Base-by-base conservation (phyloP, 1,140 invertebrate genomes). In the Tetramorium parvispinum region DNA sequence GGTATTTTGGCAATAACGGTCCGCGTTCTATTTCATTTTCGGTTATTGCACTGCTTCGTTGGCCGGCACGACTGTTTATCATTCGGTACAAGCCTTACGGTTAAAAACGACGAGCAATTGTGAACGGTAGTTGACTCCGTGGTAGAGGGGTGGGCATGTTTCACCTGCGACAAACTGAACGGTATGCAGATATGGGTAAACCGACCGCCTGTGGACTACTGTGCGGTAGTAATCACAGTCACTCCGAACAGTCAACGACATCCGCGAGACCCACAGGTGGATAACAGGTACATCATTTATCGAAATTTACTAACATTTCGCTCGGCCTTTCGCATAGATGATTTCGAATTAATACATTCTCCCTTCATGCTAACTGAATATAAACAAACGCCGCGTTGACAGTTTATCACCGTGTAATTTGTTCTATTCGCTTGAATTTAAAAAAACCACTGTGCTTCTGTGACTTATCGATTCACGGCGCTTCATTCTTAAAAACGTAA, bases 221-320 rank as follows among this genome's bases (percentile, higher is more conserved):
- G 81, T 81, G 65, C 85, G 40, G 88, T 91, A 93, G 92, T 93
- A 89, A 91, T 90, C 88, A 86, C 82, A 73, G 88, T 87, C 65
- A 89, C 92, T 87, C 85, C 83, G 90, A 65, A 78, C 87, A 86
- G 86, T 89, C 89, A 89, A 91, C 89, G 88, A 89, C 88, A 89
- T 59, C 75, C 37, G 32, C 46, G 79, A 89, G 55, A 43, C 46
- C 59, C 46, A 55, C 77, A 79, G 43, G 46, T 79, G 68, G 59
- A 85, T 32, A 78, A 40, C 85, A 89, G 88, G 88, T 89, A 89
- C 65, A 70, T 27, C n/a, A 43, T 40, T 71, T 66, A 16, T 8
- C 24, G 8, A 73, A 82, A 59, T 59, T 83, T 71, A n/a, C 8
- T 55, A 40, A 70, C 75, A 43, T 57, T 57, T 32, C 13, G 2